Percentiles rank a stretch among this genome's conserved stretches.
Evolutionary conservation across 92 coral and sea anemone genomes (phyloP).

Genomic region (Heliopora coerulea): DNA sequence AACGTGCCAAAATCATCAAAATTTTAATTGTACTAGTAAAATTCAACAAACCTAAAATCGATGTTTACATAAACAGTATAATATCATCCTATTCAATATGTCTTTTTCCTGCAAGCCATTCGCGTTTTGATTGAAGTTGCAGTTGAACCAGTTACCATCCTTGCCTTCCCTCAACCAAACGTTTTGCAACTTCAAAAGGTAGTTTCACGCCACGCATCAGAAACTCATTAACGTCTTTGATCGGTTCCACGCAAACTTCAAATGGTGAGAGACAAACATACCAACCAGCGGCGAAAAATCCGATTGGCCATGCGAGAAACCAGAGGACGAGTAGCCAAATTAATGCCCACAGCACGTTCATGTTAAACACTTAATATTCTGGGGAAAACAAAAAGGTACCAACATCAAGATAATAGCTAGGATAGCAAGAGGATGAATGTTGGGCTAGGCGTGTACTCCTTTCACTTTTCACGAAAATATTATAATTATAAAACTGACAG

Average conservation of each 20-base stretch:
- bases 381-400: too few species aligned
- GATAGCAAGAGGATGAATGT: too few species aligned
- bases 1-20: too few species aligned
- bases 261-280: conserved; percentile 91
- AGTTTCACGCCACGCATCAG: conserved; percentile 90
- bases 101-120: too few species aligned
- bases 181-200: conserved; percentile 92
- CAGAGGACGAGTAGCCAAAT: conserved; percentile 89
- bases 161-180: conserved; percentile 83
- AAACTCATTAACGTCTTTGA: conserved; percentile 76
- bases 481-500: too few species aligned
- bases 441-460: too few species aligned
- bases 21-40: too few species aligned
- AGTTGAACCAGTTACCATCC: conserved; percentile 63
- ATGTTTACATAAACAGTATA: too few species aligned
- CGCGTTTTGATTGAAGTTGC: not conserved
- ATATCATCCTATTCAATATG: too few species aligned
- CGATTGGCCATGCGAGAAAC: conserved; percentile 95
- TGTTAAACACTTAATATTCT: conserved; percentile 23
- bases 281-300: conserved; percentile 97
- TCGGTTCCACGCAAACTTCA: conserved; percentile 90
- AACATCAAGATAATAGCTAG: too few species aligned
- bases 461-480: too few species aligned
- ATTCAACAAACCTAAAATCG: too few species aligned
- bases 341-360: conserved; percentile 93